phyloP scores from a whole-genome alignment of 2,888 invertebrate species.

The Hoplodrina blanda region DNA sequence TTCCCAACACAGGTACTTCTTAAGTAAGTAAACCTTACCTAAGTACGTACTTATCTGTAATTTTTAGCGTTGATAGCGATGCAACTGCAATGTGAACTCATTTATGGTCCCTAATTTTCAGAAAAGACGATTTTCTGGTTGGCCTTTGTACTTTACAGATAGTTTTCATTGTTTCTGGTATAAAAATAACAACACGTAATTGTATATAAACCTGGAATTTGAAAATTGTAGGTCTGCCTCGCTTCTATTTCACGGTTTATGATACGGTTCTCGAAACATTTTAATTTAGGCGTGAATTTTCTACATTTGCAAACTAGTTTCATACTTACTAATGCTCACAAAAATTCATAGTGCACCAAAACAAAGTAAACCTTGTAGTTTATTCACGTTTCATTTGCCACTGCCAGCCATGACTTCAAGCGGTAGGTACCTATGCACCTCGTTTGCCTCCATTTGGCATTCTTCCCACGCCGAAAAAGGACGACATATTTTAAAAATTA shows the following conservation, averaged over 20 bases:
- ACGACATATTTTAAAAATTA: slow-evolving; percentile 41
- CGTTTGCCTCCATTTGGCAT: slow-evolving; percentile 53
- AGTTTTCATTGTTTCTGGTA: background rate
- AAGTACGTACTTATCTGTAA: slow-evolving; percentile 3
- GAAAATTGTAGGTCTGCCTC: background rate
- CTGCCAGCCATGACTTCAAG: slow-evolving; percentile 26
- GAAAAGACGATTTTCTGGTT: background rate
- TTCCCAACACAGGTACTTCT: too few species aligned
- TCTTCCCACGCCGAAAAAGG: slow-evolving; percentile 52
- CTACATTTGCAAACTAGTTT: background rate
- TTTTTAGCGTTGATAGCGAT: slow-evolving; percentile 23
- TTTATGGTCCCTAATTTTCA: slow-evolving; percentile 17
- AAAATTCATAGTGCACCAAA: slow-evolving; percentile 17
- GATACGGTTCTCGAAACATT: background rate
- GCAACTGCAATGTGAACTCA: slow-evolving; percentile 1
- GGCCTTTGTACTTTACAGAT: background rate
- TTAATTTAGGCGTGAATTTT: background rate
- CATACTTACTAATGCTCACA: background rate
- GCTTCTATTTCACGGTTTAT: background rate
- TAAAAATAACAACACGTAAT: background rate
- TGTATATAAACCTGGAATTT: background rate
- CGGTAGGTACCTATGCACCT: slow-evolving; percentile 49
- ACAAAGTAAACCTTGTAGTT: slow-evolving; percentile 24
- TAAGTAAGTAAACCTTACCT: background rate
- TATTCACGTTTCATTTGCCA: slow-evolving; percentile 53